Base-by-base conservation (phyloP, 2,797 vertebrate species). In the Chelonia mydas region DNA sequence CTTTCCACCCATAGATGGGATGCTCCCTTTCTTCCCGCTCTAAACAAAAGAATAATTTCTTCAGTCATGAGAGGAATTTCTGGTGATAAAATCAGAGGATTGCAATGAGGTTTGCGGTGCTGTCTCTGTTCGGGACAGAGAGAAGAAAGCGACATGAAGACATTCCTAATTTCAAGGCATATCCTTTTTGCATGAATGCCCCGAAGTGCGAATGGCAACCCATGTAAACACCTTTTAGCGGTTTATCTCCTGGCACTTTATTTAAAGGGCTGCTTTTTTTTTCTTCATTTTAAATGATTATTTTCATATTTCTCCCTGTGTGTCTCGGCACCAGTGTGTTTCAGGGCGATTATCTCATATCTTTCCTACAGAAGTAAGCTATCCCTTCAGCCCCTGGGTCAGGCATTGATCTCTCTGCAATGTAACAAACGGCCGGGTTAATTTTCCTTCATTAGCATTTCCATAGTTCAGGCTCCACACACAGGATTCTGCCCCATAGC, bases 371-470 rank as follows among this genome's bases (percentile, higher is more conserved):
- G 96, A 97, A 97, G 55, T 87, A 96, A 97, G 94, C 95, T 97
- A 95, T 90, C 89, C 97, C 83, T 90, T 77, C 95, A 97, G 96
- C 93, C 96, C 89, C 92, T 94, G 93, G 97, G 97, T 98, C 98
- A 98, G 95, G 95, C 97, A 97, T 97, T 98, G 97, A 98, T 98
- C 97, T 98, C 94, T 51, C 83, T 94, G 98, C 98, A 93, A 98
- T 97, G 96, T 98, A 98, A 98, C 97, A 98, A 98, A 98, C 95
- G 95, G 96, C 92, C 97, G 98, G 98, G 98, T 98, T 98, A 98
- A 98, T 98, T 98, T 98, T 97, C 96, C 96, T 97, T 98, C 97
- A 98, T 98, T 98, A 98, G 97, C 98, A 98, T 98, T 97, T 98
- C 97, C 98, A 98, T 97, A 94, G 97, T 97, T 97, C 93, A 83